Evolutionary conservation across 2,888 invertebrate species (phyloP), one percentile per base, ranked within the genome.

Genomic region (Nomada flava): DNA sequence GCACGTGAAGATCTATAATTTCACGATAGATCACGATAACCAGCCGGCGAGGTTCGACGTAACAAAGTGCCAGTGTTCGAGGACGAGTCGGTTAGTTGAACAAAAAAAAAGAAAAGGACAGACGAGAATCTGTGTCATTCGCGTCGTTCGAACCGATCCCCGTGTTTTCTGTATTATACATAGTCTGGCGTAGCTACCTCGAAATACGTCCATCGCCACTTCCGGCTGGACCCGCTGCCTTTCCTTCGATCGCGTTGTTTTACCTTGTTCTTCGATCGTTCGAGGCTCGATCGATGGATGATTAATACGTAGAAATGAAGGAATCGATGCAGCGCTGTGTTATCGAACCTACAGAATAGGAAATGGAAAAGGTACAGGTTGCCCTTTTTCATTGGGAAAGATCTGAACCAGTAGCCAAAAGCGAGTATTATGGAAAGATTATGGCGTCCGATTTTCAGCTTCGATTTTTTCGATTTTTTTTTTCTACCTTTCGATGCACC

Each of bases 101-200:
- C 11, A 29, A 23, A 23, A 26, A 20, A 47, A 62, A 50, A 15
- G 20, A 9, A 9, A 36, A 44, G 23, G 44, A 55, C 44, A 23
- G 47, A 69, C 11, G 52, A 60, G 18, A 44, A 69, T 62, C 75
- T 50, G 26, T 44, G 42, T 68, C n/a, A 68, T 55, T 55, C 63
- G 29, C 42, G 69, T 64, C 76, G 57, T 72, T 64, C 73, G 76
- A 76, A 52, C 52, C 63, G 50, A 76, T 72, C 65, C 52, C 72
- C 64, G 50, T 76, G 42, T 75, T 55, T 64, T 64, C 29, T 65
- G 53, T 67, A 36, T 36, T 36, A 36, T 36, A 71, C 26, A 78
- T 62, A 67, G 44, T 23, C 26, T 50, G 50, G 63, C 71, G 70
- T 70, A 62, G 76, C 53, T 7, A 52, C 42, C 67, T 7, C 29